Conservation (phyloP, 2,797 vertebrate genomes). For the Channa striata region DNA sequence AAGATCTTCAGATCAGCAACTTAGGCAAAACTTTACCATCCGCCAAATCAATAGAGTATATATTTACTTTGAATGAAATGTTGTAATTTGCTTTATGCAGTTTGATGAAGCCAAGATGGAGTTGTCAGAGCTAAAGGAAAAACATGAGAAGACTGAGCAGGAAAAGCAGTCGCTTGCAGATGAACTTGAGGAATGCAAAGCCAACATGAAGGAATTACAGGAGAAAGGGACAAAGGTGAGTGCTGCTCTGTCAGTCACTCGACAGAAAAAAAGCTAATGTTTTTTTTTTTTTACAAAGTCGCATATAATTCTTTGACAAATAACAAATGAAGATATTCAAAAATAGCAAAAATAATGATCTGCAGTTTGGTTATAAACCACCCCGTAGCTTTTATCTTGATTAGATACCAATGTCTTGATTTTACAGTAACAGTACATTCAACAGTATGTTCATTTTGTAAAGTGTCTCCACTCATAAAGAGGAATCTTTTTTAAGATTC, state of each 20-base stretch:
- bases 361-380: not conserved
- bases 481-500: constrained; percentile 43
- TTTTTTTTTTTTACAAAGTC: not conserved
- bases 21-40: not conserved
- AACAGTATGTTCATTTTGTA: constrained; percentile 8
- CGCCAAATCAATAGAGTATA: not conserved
- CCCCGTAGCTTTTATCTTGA: constrained; percentile 17
- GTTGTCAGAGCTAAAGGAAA: constrained; percentile 90
- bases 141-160: constrained; percentile 89
- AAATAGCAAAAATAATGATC: not conserved
- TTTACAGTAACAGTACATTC: constrained; percentile 13
- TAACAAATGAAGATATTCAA: not conserved
- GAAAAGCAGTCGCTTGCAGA: constrained; percentile 90
- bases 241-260: not conserved
- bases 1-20: not conserved
- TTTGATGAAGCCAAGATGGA: constrained; percentile 90
- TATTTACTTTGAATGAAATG: constrained; percentile 9
- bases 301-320: constrained; percentile 1
- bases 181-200: constrained; percentile 94
- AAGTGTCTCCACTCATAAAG: constrained; percentile 26
- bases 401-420: constrained; percentile 29
- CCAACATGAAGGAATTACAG: constrained; percentile 91
- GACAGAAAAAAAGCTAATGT: not conserved
- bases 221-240: constrained; percentile 95
- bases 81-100: constrained; percentile 72